Evolutionary conservation across 2,888 invertebrate genomes (phyloP).

Genomic region (Gnatocerus cornutus): DNA sequence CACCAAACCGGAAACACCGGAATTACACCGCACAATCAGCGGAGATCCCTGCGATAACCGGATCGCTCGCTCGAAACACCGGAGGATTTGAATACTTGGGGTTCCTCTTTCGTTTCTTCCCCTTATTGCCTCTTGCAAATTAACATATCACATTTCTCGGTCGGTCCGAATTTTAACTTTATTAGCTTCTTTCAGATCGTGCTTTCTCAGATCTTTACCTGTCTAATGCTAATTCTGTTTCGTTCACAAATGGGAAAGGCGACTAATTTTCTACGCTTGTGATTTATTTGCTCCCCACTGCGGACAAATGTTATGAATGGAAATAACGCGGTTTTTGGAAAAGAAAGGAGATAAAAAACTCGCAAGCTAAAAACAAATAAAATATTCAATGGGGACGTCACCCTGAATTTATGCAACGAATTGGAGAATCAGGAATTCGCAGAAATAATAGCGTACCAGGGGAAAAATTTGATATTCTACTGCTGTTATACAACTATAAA

Average conservation of each 20-base stretch:
- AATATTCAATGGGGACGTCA: conserved; percentile 12
- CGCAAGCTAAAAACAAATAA: conserved; percentile 15
- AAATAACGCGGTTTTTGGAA: conserved; percentile 8
- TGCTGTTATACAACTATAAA: no score
- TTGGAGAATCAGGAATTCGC: not conserved
- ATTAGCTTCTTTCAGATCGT: not conserved
- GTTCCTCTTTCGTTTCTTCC: conserved; percentile 10
- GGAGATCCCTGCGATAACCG: conserved; percentile 5
- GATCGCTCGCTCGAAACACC: conserved; percentile 8
- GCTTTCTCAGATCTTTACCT: not conserved
- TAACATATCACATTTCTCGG: conserved; percentile 16
- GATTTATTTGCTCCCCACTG: not conserved
- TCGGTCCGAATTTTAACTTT: conserved; percentile 17
- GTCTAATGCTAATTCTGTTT: no score
- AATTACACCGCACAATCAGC: conserved; percentile 16
- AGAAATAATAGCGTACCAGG: not conserved
- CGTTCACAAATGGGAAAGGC: no score
- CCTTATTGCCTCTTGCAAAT: conserved; percentile 1
- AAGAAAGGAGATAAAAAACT: conserved; percentile 3
- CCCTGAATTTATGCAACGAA: conserved; percentile 7
- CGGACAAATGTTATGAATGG: conserved; percentile 33
- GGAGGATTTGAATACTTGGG: conserved; percentile 10
- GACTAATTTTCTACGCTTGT: no score
- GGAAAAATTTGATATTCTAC: not conserved
- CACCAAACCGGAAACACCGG: conserved; percentile 26